Conservation (phyloP, 1,140 invertebrate species). For the Drosophila triauraria region DNA sequence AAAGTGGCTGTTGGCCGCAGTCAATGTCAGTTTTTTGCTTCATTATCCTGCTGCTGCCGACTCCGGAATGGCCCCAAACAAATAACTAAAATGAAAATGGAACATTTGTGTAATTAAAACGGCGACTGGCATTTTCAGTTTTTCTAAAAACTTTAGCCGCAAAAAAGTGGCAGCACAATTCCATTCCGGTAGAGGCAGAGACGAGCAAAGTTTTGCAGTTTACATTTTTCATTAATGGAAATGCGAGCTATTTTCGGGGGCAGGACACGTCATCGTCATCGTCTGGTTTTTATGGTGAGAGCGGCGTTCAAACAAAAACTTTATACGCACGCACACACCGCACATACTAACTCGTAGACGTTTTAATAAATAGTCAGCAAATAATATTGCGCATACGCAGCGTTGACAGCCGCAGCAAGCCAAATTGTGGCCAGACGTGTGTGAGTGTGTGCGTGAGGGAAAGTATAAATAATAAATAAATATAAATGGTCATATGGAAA, state of each 20-base stretch:
- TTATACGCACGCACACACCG: conserved; percentile 2
- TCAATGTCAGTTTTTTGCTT: conserved; percentile 42
- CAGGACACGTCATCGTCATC: conserved; percentile 53
- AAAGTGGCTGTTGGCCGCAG: conserved; percentile 30
- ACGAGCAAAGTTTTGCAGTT: conserved; percentile 40
- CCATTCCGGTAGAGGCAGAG: not conserved
- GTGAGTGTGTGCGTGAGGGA: conserved; percentile 24
- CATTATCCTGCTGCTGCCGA: conserved; percentile 32
- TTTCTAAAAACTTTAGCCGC: conserved; percentile 33
- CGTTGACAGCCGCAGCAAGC: conserved; percentile 47
- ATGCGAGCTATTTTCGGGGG: conserved; percentile 31
- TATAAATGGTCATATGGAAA: conserved; percentile 68
- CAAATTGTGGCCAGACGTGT: conserved; percentile 45
- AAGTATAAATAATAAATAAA: conserved; percentile 79
- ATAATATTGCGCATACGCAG: conserved; percentile 66
- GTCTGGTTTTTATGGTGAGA: conserved; percentile 46
- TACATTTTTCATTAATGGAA: conserved; percentile 49
- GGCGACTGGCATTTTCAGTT: conserved; percentile 22
- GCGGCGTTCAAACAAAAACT: conserved; percentile 28
- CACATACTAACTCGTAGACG: not conserved
- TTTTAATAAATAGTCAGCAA: conserved; percentile 58
- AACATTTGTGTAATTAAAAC: conserved; percentile 51
- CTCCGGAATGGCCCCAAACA: conserved; percentile 17
- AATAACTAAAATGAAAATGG: conserved; percentile 34
- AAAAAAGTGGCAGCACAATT: conserved; percentile 19